Evolutionary conservation across 2,888 invertebrate species (phyloP).

Genomic region (Drosophila anceps): DNA sequence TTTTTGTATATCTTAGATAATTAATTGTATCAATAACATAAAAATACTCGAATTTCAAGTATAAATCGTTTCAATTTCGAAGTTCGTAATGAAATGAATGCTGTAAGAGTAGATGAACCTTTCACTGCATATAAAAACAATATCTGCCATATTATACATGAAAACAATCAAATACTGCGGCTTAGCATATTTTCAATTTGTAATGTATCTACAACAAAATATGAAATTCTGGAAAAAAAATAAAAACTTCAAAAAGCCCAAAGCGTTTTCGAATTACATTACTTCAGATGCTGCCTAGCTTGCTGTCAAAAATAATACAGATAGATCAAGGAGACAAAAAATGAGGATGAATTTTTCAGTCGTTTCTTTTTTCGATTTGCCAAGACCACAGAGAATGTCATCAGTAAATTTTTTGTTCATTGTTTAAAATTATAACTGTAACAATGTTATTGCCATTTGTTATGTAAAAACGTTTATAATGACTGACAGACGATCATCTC

Average conservation of each 20-base stretch:
- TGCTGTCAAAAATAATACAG: neutral
- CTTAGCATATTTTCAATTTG: constrained; percentile 51
- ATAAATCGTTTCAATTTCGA: constrained; percentile 37
- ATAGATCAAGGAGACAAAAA: too few relatives aligned
- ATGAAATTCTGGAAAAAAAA: constrained; percentile 32
- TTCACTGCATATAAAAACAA: constrained; percentile 30
- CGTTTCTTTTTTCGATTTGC: too few relatives aligned
- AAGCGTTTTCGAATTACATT: constrained; percentile 3
- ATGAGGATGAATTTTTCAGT: too few relatives aligned
- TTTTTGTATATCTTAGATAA: constrained; percentile 82
- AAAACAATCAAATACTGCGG: constrained; percentile 25
- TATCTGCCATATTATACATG: constrained; percentile 41
- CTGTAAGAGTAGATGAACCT: constrained; percentile 27
- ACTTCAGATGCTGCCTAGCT: neutral
- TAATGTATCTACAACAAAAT: constrained; percentile 58
- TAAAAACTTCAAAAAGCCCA: constrained; percentile 66
- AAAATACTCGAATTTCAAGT: constrained; percentile 40
- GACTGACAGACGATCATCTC: too few relatives aligned
- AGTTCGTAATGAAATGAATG: constrained; percentile 38
- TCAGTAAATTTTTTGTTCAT: too few relatives aligned
- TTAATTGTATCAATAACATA: constrained; percentile 47
- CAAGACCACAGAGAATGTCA: too few relatives aligned
- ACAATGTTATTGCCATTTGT: too few relatives aligned
- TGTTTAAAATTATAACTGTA: too few relatives aligned
- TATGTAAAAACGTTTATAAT: too few relatives aligned